phyloP scores from a whole-genome alignment of 2,888 invertebrate genomes.

The Pristionchus fissidentatus region DNA sequence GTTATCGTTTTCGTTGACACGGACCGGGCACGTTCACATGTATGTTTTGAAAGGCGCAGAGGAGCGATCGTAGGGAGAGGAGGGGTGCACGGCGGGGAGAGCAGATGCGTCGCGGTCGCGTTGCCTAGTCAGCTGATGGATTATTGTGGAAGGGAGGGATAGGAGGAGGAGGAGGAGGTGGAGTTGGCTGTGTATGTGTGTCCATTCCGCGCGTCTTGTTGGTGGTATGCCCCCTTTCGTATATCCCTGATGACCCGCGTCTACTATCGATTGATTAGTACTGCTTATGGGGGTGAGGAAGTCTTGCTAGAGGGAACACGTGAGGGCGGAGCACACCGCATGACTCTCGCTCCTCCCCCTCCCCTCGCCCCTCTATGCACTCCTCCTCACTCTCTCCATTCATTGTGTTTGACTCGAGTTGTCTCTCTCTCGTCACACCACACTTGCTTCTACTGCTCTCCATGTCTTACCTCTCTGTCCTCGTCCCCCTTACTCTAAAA shows the following conservation, averaged over 20 bases:
- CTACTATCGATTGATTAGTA: not conserved
- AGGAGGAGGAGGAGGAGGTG: not conserved
- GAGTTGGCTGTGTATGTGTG: not conserved
- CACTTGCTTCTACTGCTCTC: slow-evolving; percentile 41
- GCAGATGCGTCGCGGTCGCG: not conserved
- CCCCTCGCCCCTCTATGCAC: slow-evolving; percentile 49
- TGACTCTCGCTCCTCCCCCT: slow-evolving; percentile 46
- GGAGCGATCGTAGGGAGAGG: not conserved
- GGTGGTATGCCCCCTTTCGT: not conserved
- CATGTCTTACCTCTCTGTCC: slow-evolving; percentile 48
- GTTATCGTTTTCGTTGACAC: slow-evolving; percentile 39
- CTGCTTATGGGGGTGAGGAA: not conserved
- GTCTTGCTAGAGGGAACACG: not conserved
- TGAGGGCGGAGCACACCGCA: slow-evolving; percentile 28
- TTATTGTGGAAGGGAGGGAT: not conserved
- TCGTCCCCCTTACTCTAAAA: slow-evolving; percentile 36
- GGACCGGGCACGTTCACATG: not conserved
- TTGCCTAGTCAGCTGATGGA: not conserved
- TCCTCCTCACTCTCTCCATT: slow-evolving; percentile 37
- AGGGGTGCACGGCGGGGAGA: not conserved
- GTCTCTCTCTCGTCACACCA: slow-evolving; percentile 51
- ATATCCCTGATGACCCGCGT: too few species aligned
- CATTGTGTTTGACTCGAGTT: slow-evolving; percentile 50
- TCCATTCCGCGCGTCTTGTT: not conserved
- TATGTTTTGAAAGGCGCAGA: slow-evolving; percentile 5